A percentile compares a stretch with the other conserved stretches of the same genome.
Evolutionary conservation across 2,888 invertebrate species (phyloP).

Genomic region (Hyposoter dolosus): DNA sequence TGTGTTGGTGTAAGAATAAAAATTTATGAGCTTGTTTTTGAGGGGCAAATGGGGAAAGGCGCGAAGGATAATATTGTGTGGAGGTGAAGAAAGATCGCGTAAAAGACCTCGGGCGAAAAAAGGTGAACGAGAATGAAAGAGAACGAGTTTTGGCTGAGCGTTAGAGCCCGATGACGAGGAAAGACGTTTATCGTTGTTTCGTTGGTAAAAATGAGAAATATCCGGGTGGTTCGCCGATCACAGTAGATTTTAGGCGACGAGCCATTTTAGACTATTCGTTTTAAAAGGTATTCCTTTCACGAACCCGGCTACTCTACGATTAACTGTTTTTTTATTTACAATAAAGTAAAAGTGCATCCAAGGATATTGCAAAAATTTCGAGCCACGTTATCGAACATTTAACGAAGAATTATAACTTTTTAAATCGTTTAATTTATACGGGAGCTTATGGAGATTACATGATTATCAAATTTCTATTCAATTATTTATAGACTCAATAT

Average conservation of each 20-base stretch:
- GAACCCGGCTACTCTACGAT: no score
- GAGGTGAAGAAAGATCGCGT: slow-evolving; percentile 44
- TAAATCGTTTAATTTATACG: no score
- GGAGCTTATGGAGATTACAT: no score
- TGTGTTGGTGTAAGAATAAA: slow-evolving; percentile 16
- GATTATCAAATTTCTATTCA: no score
- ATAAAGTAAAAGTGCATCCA: no score
- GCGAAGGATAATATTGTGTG: slow-evolving; percentile 49
- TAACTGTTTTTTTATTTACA: no score
- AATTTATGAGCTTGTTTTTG: slow-evolving; percentile 18
- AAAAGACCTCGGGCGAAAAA: slow-evolving; percentile 39
- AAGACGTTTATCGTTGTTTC: slow-evolving; percentile 75
- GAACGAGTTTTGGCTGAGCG: slow-evolving; percentile 72
- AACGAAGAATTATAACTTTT: no score
- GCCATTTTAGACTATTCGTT: neutral
- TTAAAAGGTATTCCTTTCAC: no score
- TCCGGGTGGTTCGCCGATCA: neutral
- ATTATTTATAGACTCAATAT: no score
- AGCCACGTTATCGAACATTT: no score
- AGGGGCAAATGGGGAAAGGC: slow-evolving; percentile 23
- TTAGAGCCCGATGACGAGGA: slow-evolving; percentile 38
- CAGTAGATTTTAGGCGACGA: neutral
- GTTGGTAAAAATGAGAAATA: slow-evolving; percentile 57
- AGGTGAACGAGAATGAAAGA: slow-evolving; percentile 37
- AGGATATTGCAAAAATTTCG: no score